Conservation (phyloP, 2,888 invertebrate species). For the Lutraria lutraria region DNA sequence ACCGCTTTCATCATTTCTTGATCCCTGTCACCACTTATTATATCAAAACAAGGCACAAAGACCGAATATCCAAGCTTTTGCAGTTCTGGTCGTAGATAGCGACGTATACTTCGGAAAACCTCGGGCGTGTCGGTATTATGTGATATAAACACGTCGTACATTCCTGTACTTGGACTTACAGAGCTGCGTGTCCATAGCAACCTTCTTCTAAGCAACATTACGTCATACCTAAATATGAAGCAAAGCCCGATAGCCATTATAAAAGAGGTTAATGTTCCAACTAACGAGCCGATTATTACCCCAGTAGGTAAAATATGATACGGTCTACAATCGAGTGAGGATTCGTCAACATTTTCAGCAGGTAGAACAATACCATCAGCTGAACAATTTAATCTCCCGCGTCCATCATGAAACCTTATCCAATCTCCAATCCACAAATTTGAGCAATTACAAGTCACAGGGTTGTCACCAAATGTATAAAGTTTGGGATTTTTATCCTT, state of each 20-base stretch:
- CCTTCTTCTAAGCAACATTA: background rate
- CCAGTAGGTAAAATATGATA: background rate
- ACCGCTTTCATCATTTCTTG: background rate
- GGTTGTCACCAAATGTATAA: conserved; percentile 18
- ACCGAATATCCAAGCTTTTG: conserved; percentile 2
- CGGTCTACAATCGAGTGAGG: background rate
- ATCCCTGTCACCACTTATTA: background rate
- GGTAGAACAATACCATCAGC: background rate
- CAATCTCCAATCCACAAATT: conserved; percentile 31
- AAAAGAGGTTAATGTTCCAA: background rate
- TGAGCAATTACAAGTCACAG: conserved; percentile 13
- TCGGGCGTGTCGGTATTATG: background rate
- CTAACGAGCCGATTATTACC: background rate
- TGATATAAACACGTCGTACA: conserved; percentile 15
- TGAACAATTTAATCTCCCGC: background rate
- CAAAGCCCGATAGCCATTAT: background rate
- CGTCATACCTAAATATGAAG: background rate
- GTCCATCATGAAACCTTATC: conserved; percentile 13
- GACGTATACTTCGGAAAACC: background rate
- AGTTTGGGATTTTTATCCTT: background rate
- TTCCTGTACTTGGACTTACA: background rate
- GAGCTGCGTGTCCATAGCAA: background rate
- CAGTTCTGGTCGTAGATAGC: conserved; percentile 4
- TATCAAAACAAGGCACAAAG: conserved; percentile 1
- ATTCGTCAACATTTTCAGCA: background rate